phyloP scores from a whole-genome alignment of 2,888 invertebrate genomes.

The Tricholauxania praeusta region DNA sequence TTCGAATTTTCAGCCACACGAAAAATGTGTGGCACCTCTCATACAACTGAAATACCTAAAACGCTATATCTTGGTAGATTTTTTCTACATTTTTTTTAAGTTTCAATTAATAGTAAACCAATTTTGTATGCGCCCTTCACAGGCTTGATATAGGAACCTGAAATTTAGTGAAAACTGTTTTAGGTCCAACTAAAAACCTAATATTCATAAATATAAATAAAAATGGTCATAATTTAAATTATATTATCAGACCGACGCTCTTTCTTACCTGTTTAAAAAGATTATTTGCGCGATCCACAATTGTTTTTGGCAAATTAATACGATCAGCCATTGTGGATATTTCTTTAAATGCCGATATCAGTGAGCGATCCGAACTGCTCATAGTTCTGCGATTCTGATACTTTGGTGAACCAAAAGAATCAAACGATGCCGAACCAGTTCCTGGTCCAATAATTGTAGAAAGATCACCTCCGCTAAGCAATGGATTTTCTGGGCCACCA shows the following conservation, averaged over 20 bases:
- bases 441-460: conserved; percentile 93
- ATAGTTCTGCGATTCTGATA: conserved; percentile 83
- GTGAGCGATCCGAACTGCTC: conserved; percentile 94
- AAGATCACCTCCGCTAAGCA: conserved; percentile 94
- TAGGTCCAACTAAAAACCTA: too few relatives aligned
- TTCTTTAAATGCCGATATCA: conserved; percentile 96
- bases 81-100: too few relatives aligned
- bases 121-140: too few relatives aligned
- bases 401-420: conserved; percentile 84
- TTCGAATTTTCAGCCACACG: too few relatives aligned
- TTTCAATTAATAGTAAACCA: too few relatives aligned
- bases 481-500: conserved; percentile 98
- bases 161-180: too few relatives aligned
- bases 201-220: too few relatives aligned
- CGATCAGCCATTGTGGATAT: conserved; percentile 98
- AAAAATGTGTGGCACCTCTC: too few relatives aligned
- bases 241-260: background rate
- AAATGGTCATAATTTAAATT: too few relatives aligned
- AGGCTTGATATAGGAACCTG: too few relatives aligned
- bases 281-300: conserved; percentile 96
- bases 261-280: conserved; percentile 90
- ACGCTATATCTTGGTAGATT: too few relatives aligned
- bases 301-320: conserved; percentile 96
- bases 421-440: conserved; percentile 85
- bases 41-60: too few relatives aligned